Percentiles rank a stretch among this genome's conserved stretches.
phyloP scores from a whole-genome alignment of 2,888 invertebrate genomes.

The Monoplex corrugatus region DNA sequence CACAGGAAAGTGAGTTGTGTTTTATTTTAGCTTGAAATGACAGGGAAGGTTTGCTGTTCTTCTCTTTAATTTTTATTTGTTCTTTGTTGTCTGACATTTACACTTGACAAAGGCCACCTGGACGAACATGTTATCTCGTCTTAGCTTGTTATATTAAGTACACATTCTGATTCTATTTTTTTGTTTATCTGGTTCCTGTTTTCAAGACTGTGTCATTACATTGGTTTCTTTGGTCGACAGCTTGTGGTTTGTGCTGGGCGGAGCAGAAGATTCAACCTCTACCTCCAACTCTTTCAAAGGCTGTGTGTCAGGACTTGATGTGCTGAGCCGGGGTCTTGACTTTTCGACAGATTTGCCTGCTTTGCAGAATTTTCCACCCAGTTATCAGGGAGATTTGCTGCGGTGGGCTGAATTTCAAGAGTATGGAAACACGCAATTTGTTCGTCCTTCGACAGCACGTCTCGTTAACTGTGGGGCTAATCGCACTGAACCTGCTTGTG shows the following conservation, averaged over 20 bases:
- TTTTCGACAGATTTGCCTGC: slow-evolving; percentile 42
- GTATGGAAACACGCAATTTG: slow-evolving; percentile 44
- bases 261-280: not conserved
- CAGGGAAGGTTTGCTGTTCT: too few species aligned
- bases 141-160: too few species aligned
- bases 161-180: too few species aligned
- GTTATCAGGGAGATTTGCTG: slow-evolving; percentile 48
- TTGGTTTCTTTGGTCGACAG: not conserved
- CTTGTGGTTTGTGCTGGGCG: slow-evolving; percentile 31
- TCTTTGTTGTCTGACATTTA: too few species aligned
- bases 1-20: slow-evolving; percentile 33
- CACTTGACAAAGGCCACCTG: too few species aligned
- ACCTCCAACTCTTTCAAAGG: slow-evolving; percentile 36
- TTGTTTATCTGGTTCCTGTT: too few species aligned
- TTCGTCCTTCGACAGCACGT: slow-evolving; percentile 28
- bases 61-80: too few species aligned
- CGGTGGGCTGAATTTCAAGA: slow-evolving; percentile 47
- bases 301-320: slow-evolving; percentile 49
- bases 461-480: slow-evolving; percentile 27
- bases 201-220: not conserved
- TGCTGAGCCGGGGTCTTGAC: slow-evolving; percentile 40
- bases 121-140: too few species aligned
- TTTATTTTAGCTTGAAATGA: too few species aligned
- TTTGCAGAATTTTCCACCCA: not conserved
- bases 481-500: slow-evolving; percentile 23